Conservation (phyloP, 2,113 vertebrate species). For the Leptocoma aspasia region DNA sequence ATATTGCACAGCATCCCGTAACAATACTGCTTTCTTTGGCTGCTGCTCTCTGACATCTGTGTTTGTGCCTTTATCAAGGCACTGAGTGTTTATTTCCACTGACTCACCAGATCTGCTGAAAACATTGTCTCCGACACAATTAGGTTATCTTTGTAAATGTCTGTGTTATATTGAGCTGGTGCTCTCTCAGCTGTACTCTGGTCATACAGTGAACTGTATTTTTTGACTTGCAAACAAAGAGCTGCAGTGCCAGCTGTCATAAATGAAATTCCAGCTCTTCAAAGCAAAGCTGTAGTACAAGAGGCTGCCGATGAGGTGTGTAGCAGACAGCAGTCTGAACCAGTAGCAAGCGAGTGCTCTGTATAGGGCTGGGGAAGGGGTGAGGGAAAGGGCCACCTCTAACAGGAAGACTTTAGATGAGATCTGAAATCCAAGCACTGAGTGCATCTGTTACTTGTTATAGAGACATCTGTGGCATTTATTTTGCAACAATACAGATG, state of each 20-base stretch:
- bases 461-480: conserved; percentile 41
- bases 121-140: neutral
- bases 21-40: neutral
- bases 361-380: neutral
- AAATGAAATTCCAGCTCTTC: neutral
- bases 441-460: conserved; percentile 38
- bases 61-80: conserved; percentile 4
- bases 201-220: neutral
- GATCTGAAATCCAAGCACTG: neutral
- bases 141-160: neutral
- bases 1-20: neutral
- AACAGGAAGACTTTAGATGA: neutral
- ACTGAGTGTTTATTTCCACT: conserved; percentile 21
- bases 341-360: fast-evolving
- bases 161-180: neutral
- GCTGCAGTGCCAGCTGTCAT: neutral
- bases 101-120: conserved; percentile 36
- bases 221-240: neutral
- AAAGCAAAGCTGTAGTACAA: neutral
- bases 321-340: neutral
- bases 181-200: neutral
- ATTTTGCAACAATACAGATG: conserved; percentile 38
- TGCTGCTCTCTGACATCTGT: neutral
- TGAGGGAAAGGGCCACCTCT: neutral
- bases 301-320: neutral